A percentile compares a stretch with the other conserved stretches of the same genome.
Evolutionary conservation across 2,888 invertebrate species (phyloP).

Genomic region (Nemotelus pantherinus): DNA sequence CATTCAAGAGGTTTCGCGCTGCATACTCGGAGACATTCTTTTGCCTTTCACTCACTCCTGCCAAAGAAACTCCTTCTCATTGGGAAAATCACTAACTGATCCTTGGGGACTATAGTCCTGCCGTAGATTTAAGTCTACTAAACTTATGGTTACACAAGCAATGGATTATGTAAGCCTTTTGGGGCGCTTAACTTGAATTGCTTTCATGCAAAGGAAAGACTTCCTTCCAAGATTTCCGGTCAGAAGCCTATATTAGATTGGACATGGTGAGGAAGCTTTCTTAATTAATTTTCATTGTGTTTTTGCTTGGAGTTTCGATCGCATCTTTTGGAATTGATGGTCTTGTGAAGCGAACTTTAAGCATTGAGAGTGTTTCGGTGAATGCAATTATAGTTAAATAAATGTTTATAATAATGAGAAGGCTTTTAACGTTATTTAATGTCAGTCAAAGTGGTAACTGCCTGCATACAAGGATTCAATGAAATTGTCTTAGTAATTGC

Average conservation of each 20-base stretch:
- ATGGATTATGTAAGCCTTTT: slow-evolving; percentile 35
- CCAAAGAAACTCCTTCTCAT: slow-evolving; percentile 38
- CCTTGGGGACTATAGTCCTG: slow-evolving; percentile 43
- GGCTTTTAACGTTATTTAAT: too few relatives aligned
- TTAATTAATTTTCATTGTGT: slow-evolving; percentile 50
- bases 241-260: slow-evolving; percentile 48
- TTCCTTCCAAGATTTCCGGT: neutral
- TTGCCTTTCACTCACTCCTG: neutral
- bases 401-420: too few relatives aligned
- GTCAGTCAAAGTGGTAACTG: too few relatives aligned
- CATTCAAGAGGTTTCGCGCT: slow-evolving; percentile 29
- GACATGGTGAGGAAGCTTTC: slow-evolving; percentile 49
- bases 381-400: too few relatives aligned
- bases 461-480: too few relatives aligned
- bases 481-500: too few relatives aligned
- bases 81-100: slow-evolving; percentile 39
- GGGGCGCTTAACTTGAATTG: slow-evolving; percentile 9
- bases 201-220: neutral
- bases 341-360: too few relatives aligned
- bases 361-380: too few relatives aligned
- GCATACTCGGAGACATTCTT: neutral
- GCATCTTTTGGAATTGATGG: neutral
- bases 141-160: slow-evolving; percentile 34
- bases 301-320: slow-evolving; percentile 14
- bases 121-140: slow-evolving; percentile 49